phyloP scores from a whole-genome alignment of 2,888 invertebrate species.

The Sarcophaga rosellei region DNA sequence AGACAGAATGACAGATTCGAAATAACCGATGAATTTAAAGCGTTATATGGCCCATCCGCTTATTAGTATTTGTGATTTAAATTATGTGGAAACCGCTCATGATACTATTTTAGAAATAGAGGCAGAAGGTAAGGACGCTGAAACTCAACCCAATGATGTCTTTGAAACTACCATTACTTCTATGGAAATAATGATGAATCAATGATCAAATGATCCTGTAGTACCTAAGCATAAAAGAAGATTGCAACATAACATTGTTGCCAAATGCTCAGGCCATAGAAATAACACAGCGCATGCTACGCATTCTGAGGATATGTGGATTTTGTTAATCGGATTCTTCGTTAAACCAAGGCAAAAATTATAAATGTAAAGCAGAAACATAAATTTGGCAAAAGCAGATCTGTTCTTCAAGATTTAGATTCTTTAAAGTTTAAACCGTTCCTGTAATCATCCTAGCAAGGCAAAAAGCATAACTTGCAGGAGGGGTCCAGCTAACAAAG shows the following conservation, averaged over 20 bases:
- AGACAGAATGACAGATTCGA: too few relatives aligned
- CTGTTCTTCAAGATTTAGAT: neutral
- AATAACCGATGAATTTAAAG: too few relatives aligned
- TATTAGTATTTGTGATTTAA: too few relatives aligned
- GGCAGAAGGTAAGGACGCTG: neutral
- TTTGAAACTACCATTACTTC: conserved; percentile 3
- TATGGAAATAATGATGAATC: neutral
- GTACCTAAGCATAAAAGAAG: neutral
- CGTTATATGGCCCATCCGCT: too few relatives aligned
- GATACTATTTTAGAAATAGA: neutral
- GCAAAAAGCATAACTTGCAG: too few relatives aligned
- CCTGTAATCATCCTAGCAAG: too few relatives aligned
- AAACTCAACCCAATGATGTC: neutral
- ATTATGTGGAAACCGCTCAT: too few relatives aligned
- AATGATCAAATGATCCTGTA: conserved; percentile 5
- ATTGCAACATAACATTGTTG: conserved; percentile 22
- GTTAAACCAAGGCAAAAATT: conserved; percentile 60
- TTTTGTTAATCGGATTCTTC: conserved; percentile 72
- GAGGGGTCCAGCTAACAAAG: too few relatives aligned
- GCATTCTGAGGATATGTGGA: conserved; percentile 4
- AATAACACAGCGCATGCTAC: neutral
- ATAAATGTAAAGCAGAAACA: neutral
- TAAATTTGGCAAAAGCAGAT: neutral
- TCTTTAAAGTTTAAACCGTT: too few relatives aligned
- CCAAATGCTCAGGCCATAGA: conserved; percentile 5